phyloP scores from a whole-genome alignment of 2,113 vertebrate genomes.

The Pantherophis guttatus region DNA sequence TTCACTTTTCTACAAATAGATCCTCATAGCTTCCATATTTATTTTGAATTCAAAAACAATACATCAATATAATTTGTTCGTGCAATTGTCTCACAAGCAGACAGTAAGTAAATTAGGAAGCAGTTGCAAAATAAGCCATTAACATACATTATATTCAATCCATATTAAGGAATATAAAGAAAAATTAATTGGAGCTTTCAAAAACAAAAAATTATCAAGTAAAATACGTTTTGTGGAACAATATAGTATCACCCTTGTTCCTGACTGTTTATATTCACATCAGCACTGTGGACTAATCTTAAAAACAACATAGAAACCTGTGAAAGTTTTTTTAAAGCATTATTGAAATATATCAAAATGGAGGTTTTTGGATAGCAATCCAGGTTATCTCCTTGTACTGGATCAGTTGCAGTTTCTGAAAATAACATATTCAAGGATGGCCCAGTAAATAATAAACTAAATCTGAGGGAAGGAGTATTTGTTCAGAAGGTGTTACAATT shows the following conservation, averaged over 20 bases:
- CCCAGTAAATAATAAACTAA: not conserved
- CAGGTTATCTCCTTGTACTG: no score
- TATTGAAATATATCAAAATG: not conserved
- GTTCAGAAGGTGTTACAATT: not conserved
- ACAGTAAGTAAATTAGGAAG: not conserved
- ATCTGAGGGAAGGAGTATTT: not conserved
- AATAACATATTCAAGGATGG: not conserved
- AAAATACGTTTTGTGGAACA: not conserved
- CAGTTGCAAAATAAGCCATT: not conserved
- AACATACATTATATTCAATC: not conserved
- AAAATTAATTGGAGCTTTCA: not conserved
- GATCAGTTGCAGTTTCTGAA: not conserved
- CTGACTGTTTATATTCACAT: not conserved
- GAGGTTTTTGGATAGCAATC: not conserved
- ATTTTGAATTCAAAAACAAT: not conserved
- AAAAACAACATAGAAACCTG: not conserved
- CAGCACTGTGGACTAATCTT: not conserved
- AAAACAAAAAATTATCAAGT: not conserved
- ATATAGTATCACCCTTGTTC: not conserved
- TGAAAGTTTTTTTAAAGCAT: not conserved
- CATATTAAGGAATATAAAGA: not conserved
- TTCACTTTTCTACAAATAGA: not conserved
- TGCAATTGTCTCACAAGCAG: not conserved
- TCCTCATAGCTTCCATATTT: not conserved
- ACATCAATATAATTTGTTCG: not conserved